A percentile compares a stretch with the other conserved stretches of the same genome.
Conservation (phyloP, 2,888 invertebrate species). For the Odiellus spinosus region DNA sequence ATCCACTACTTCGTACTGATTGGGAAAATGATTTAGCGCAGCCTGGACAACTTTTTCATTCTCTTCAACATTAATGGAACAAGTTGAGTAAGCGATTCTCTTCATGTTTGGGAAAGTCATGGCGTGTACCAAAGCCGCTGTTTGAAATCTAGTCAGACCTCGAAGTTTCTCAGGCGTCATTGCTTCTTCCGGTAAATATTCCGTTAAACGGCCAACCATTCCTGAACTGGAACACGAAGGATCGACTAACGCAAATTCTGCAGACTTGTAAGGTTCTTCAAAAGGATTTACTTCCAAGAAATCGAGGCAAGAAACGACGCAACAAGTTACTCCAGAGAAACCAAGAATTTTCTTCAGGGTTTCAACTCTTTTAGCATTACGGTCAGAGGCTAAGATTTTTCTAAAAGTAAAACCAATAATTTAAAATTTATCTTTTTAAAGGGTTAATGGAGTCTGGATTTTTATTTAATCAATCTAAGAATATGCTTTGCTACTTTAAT, state of each 20-base stretch:
- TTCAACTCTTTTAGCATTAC: constrained; percentile 45
- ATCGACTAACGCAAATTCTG: constrained; percentile 85
- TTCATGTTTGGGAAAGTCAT: constrained; percentile 69
- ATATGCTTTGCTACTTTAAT: too few species aligned
- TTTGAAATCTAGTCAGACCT: constrained; percentile 45
- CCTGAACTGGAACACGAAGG: constrained; percentile 92
- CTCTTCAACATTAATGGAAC: constrained; percentile 74
- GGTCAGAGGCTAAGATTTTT: constrained; percentile 66
- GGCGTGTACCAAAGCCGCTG: constrained; percentile 67
- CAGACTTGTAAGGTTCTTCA: constrained; percentile 40
- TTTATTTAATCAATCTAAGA: too few species aligned
- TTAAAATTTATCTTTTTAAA: not conserved
- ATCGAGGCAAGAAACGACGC: constrained; percentile 50
- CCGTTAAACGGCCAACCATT: constrained; percentile 40
- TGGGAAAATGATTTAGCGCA: constrained; percentile 36
- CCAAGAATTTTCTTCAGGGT: constrained; percentile 47
- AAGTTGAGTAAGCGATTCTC: constrained; percentile 87
- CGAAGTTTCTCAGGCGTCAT: constrained; percentile 24
- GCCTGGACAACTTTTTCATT: constrained; percentile 79
- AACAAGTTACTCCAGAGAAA: constrained; percentile 48
- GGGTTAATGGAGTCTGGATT: too few species aligned
- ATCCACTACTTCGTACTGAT: constrained; percentile 27
- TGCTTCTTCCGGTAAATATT: constrained; percentile 28
- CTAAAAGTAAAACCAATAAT: constrained; percentile 31
- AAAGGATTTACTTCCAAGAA: constrained; percentile 46